phyloP scores from a whole-genome alignment of 2,113 vertebrate genomes.

The Seriola aureovittata region DNA sequence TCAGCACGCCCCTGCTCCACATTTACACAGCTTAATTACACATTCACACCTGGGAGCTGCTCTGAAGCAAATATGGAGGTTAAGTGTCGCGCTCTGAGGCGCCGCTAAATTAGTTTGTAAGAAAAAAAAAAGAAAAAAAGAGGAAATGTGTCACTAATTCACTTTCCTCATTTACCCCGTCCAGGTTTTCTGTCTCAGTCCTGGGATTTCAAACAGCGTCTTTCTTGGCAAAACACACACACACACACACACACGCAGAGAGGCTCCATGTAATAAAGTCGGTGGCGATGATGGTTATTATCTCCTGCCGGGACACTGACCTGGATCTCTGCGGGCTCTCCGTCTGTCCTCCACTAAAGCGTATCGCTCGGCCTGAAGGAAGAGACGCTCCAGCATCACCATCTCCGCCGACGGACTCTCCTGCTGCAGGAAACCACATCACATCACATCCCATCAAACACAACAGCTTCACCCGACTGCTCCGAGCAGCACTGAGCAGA shows the following conservation, averaged over 20 bases:
- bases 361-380: slow-evolving; percentile 86
- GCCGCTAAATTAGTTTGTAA: slow-evolving; percentile 11
- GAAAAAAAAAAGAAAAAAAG: not conserved
- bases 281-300: not conserved
- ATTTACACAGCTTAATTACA: slow-evolving; percentile 61
- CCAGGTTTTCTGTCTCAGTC: slow-evolving; percentile 4
- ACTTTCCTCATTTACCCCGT: not conserved
- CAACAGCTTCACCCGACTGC: not conserved
- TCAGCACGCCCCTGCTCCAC: slow-evolving; percentile 46
- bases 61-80: slow-evolving; percentile 32
- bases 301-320: slow-evolving; percentile 66
- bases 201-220: not conserved
- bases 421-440: slow-evolving; percentile 75
- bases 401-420: slow-evolving; percentile 88
- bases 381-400: slow-evolving; percentile 89
- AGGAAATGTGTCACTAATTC: slow-evolving; percentile 8
- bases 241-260: not conserved
- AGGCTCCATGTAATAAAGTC: not conserved
- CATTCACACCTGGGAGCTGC: slow-evolving; percentile 63
- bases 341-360: slow-evolving; percentile 82
- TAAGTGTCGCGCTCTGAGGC: slow-evolving; percentile 34
- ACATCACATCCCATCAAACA: not conserved
- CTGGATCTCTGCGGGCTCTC: slow-evolving; percentile 82
- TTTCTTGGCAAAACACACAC: not conserved
- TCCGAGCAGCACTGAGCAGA: not conserved